These are phyloP conservation scores for Andrena trimmerana DNA, from an alignment of 2,888 invertebrate species.

Conservation along the genomic window DNA sequence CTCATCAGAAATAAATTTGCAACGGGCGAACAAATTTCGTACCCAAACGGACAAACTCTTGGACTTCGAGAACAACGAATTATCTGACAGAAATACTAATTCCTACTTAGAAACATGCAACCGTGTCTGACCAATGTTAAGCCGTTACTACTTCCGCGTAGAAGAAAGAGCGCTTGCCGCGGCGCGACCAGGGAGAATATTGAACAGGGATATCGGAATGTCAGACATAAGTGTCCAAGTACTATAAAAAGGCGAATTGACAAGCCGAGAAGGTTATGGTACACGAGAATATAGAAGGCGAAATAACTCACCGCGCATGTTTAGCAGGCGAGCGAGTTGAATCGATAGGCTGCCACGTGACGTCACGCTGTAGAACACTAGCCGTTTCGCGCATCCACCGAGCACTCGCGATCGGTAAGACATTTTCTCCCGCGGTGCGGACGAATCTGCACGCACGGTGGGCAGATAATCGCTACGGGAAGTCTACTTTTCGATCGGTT, in stretches of 20 bases:
- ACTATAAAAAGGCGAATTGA: too few relatives aligned
- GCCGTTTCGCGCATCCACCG: neutral
- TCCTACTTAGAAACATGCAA: neutral
- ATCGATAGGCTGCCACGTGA: constrained; percentile 77
- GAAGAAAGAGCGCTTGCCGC: neutral
- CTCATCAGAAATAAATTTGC: neutral
- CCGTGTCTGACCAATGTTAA: neutral
- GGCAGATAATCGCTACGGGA: neutral
- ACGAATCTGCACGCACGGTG: constrained; percentile 1
- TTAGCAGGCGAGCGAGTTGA: constrained; percentile 32
- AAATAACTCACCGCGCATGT: constrained; percentile 45
- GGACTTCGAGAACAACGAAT: neutral
- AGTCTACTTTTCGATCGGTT: constrained; percentile 19
- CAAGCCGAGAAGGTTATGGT: neutral
- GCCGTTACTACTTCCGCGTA: constrained; percentile 1
- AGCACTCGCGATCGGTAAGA: neutral
- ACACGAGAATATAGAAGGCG: neutral
- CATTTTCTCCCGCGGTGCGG: neutral
- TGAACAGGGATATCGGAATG: neutral
- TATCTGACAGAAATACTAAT: neutral
- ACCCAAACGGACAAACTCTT: neutral
- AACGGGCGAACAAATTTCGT: neutral
- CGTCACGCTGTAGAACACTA: constrained; percentile 64
- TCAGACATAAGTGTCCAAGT: too few relatives aligned
- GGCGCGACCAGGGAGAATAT: neutral